These are phyloP conservation scores for Pteronura brasiliensis DNA, from an alignment of 2,113 vertebrate species.

Conservation along the genomic window DNA sequence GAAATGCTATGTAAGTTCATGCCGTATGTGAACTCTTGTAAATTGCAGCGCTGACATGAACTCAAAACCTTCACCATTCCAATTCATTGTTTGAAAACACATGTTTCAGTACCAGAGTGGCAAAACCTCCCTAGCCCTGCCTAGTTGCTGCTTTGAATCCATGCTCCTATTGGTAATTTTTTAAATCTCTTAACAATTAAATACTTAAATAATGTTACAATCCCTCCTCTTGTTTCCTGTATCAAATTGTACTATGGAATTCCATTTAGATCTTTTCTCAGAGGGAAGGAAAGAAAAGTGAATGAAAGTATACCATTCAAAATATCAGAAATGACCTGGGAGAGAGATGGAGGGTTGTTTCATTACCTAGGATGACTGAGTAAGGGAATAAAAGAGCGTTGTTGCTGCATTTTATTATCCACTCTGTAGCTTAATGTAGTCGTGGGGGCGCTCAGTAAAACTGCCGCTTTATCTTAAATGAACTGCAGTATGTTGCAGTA, in stretches of 20 bases:
- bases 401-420: slow-evolving; percentile 18
- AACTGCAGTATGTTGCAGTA: slow-evolving; percentile 68
- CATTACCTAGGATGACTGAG: not conserved
- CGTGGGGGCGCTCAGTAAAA: slow-evolving; percentile 39
- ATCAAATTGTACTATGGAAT: not conserved
- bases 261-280: slow-evolving; percentile 35
- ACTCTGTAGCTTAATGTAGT: slow-evolving; percentile 17
- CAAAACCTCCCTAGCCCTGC: not conserved
- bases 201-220: not conserved
- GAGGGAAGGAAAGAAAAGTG: not conserved
- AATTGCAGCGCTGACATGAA: slow-evolving; percentile 68
- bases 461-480: slow-evolving; percentile 74
- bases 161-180: not conserved
- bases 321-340: slow-evolving; percentile 53
- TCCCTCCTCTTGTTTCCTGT: not conserved
- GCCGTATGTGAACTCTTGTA: slow-evolving; percentile 62
- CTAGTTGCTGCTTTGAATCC: slow-evolving; percentile 4
- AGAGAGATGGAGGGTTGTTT: not conserved
- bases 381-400: slow-evolving; percentile 20
- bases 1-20: slow-evolving; percentile 67
- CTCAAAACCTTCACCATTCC: slow-evolving; percentile 52
- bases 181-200: slow-evolving; percentile 3
- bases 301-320: slow-evolving; percentile 53
- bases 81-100: slow-evolving; percentile 64
- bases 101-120: slow-evolving; percentile 36